A percentile compares a stretch with the other conserved stretches of the same genome.
Conservation (phyloP, 2,113 vertebrate genomes). For the Cebus imitator region DNA sequence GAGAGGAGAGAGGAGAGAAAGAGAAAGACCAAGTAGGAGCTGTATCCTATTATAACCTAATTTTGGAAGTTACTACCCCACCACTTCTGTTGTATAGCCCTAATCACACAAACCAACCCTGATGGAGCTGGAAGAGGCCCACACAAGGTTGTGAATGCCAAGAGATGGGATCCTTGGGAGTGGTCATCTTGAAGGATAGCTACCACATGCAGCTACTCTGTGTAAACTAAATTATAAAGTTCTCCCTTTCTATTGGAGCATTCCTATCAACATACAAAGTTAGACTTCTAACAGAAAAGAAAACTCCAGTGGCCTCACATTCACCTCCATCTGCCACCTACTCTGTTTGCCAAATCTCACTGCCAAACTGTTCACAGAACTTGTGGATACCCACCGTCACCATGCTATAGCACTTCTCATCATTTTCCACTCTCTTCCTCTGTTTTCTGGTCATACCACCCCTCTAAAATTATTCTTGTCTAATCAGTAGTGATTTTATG, state of each 20-base stretch:
- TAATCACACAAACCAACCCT: background rate
- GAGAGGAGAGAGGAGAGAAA: background rate
- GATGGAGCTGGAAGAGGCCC: background rate
- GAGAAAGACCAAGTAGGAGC: background rate
- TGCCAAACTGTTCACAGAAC: background rate
- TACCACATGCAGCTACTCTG: background rate
- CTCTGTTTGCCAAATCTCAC: background rate
- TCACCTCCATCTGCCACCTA: background rate
- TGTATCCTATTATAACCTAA: background rate
- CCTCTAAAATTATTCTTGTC: background rate
- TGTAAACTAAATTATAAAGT: background rate
- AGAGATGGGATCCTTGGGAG: background rate
- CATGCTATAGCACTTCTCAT: background rate
- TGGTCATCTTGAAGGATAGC: background rate
- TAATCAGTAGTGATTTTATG: background rate
- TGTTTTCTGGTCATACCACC: background rate
- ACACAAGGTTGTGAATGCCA: background rate
- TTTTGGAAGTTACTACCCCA: background rate
- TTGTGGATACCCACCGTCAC: background rate
- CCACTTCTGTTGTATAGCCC: background rate
- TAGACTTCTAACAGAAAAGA: background rate
- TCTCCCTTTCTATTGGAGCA: background rate
- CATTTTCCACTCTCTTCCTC: background rate
- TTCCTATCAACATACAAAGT: background rate
- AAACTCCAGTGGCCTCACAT: background rate